A percentile compares a stretch with the other conserved stretches of the same genome.
Conservation (phyloP, 2,797 vertebrate species). For the Trachurus trachurus region DNA sequence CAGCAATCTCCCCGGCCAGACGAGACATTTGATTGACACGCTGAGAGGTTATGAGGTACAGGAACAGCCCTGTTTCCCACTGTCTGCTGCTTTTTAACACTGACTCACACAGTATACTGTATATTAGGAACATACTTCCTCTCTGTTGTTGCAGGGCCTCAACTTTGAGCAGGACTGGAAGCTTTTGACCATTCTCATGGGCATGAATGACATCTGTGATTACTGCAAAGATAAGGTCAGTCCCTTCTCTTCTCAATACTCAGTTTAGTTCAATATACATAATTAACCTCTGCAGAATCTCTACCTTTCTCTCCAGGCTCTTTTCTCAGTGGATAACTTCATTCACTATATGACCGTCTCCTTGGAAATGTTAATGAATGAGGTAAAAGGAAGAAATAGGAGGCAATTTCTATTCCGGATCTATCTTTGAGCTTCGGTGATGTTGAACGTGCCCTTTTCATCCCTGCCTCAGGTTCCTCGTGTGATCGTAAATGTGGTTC, state of each 20-base stretch:
- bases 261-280: background rate
- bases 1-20: constrained; percentile 86
- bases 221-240: constrained; percentile 87
- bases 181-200: constrained; percentile 88
- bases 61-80: background rate
- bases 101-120: background rate
- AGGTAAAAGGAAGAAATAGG: constrained; percentile 73
- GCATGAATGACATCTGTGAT: constrained; percentile 90
- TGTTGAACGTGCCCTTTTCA: background rate
- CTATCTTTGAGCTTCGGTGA: background rate
- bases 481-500: constrained; percentile 87
- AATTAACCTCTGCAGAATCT: constrained; percentile 29
- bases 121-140: background rate
- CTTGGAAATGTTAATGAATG: constrained; percentile 89
- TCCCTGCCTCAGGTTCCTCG: constrained; percentile 84
- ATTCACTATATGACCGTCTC: constrained; percentile 85
- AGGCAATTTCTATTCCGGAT: background rate
- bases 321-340: constrained; percentile 87
- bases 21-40: constrained; percentile 86
- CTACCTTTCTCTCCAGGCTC: constrained; percentile 68
- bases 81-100: background rate
- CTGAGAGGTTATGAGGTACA: constrained; percentile 83
- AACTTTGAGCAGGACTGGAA: constrained; percentile 89
- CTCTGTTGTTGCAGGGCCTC: constrained; percentile 73
- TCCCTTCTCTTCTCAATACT: background rate